A percentile compares a stretch with the other conserved stretches of the same genome.
Conservation (phyloP, 1,140 invertebrate genomes). For the Phthorimaea operculella region DNA sequence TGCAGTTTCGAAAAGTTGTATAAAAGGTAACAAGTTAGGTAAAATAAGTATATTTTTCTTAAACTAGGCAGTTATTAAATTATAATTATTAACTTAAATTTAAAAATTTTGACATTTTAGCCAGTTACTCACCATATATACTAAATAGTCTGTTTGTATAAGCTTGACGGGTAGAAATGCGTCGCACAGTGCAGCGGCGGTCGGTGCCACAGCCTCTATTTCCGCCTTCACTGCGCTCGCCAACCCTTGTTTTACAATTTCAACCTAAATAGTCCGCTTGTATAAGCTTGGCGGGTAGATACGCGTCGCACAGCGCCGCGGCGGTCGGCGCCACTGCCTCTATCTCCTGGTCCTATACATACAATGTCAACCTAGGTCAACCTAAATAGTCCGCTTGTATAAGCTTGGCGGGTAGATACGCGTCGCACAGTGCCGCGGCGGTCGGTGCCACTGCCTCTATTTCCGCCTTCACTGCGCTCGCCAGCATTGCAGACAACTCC, state of each 20-base stretch:
- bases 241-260: too few relatives aligned
- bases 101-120: too few relatives aligned
- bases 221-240: conserved; percentile 57
- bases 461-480: conserved; percentile 44
- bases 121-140: too few relatives aligned
- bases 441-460: conserved; percentile 47
- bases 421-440: conserved; percentile 45
- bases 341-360: too few relatives aligned
- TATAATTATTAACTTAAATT: too few relatives aligned
- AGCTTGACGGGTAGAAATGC: conserved; percentile 52
- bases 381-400: conserved; percentile 45
- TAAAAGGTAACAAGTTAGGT: too few relatives aligned
- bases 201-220: conserved; percentile 46
- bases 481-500: conserved; percentile 38
- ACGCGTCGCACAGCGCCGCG: conserved; percentile 49
- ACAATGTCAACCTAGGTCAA: too few relatives aligned
- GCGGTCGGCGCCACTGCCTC: conserved; percentile 43
- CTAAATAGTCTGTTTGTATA: conserved; percentile 43
- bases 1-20: too few relatives aligned
- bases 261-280: conserved; percentile 41
- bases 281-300: conserved; percentile 52
- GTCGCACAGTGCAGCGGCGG: conserved; percentile 45
- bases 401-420: conserved; percentile 50
- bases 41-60: too few relatives aligned
- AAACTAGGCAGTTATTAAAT: too few relatives aligned